A percentile compares a stretch with the other conserved stretches of the same genome.
phyloP scores from a whole-genome alignment of 1,140 invertebrate species.

The Stegodyphus dumicola region DNA sequence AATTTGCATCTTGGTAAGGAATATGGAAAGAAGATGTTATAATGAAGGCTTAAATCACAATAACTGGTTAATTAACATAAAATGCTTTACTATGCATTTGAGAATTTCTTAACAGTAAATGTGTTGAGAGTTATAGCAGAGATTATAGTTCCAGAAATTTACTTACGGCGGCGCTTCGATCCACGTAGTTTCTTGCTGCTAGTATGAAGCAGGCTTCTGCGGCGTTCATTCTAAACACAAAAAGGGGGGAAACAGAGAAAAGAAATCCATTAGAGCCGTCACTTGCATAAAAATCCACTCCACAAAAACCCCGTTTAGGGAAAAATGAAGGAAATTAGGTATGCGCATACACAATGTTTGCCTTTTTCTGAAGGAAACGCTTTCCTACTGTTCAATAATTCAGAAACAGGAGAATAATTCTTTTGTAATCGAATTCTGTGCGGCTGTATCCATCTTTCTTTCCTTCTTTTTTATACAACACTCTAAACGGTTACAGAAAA shows the following conservation, averaged over 20 bases:
- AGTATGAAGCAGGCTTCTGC: conserved; percentile 96
- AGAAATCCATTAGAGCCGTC: conserved; percentile 8
- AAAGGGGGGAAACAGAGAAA: conserved; percentile 20
- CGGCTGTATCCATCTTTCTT: too few species aligned
- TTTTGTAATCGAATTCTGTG: conserved; percentile 18
- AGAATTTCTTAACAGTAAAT: too few species aligned
- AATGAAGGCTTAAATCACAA: too few species aligned
- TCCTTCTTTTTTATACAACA: too few species aligned
- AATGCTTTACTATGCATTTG: too few species aligned
- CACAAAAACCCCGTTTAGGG: not conserved
- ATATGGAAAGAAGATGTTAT: too few species aligned
- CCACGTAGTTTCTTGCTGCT: conserved; percentile 94
- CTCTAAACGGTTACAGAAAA: not conserved
- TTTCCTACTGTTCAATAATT: conserved; percentile 31
- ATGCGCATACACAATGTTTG: conserved; percentile 32
- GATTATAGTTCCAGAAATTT: not conserved
- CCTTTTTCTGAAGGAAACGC: not conserved
- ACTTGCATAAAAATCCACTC: conserved; percentile 34
- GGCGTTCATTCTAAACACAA: conserved; percentile 83
- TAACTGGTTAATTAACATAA: too few species aligned
- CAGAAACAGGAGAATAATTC: conserved; percentile 27
- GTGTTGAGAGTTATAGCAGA: too few species aligned
- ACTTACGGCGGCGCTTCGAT: conserved; percentile 90
- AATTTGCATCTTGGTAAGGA: too few species aligned
- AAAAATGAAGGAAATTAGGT: conserved; percentile 26